Evolutionary conservation across 2,797 vertebrate genomes (phyloP).

Genomic region (Coluber constrictor): DNA sequence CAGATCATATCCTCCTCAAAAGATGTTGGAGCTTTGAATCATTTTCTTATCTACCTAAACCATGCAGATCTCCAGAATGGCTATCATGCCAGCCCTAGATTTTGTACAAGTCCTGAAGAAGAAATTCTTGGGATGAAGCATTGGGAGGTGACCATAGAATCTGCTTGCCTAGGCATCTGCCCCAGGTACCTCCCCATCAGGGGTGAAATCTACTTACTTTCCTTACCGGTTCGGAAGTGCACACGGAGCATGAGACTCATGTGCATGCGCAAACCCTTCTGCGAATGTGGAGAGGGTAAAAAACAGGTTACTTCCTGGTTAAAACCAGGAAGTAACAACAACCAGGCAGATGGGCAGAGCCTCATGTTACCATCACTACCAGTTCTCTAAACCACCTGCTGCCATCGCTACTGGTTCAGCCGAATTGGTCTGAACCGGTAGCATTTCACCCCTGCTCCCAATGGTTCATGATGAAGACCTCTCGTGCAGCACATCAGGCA

Average conservation of each 20-base stretch:
- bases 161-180: neutral
- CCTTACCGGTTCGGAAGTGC: too few relatives aligned
- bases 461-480: neutral
- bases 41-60: neutral
- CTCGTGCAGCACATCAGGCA: neutral
- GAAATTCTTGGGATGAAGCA: neutral
- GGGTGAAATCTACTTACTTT: too few relatives aligned
- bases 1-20: neutral
- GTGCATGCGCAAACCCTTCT: too few relatives aligned
- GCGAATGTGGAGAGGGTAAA: too few relatives aligned
- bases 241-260: rapidly evolving
- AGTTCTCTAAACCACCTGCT: too few relatives aligned
- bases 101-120: neutral
- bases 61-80: neutral
- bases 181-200: neutral
- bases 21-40: neutral
- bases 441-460: too few relatives aligned
- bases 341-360: too few relatives aligned
- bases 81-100: neutral
- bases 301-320: too few relatives aligned
- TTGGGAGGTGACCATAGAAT: neutral
- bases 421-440: too few relatives aligned
- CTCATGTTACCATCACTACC: too few relatives aligned
- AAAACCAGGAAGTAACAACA: too few relatives aligned
- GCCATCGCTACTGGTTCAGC: too few relatives aligned